Base-by-base conservation (phyloP, 2,113 vertebrate genomes). In the Microcebus jonahi region DNA sequence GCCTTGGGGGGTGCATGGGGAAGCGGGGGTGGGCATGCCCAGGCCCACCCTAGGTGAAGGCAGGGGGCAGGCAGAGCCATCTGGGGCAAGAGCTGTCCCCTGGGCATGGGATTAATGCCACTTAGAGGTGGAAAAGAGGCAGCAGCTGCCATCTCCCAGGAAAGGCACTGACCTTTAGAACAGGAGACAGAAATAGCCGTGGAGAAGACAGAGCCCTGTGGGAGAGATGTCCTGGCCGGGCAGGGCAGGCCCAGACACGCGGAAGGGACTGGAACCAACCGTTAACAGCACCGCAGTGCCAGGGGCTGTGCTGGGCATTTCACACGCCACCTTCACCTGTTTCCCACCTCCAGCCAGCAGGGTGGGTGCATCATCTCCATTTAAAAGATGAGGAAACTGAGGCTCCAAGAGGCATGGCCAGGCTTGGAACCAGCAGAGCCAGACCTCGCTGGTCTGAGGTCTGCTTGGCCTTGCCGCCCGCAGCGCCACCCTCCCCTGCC, bases 101-200 rank as follows among this genome's bases (percentile, higher is more conserved):
- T 2, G 6, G 29, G 14, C 76, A 27, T 53, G 70, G 87, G 75
- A 55, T 53, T 39, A 34, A 67, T 29, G 76, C 59, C 90, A 65
- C 85, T 25, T 53, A 50, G 96, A 77, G 53, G 21, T 39, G 50
- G 95, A 71, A 85, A 86, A 86, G 65, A 91, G 88, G 88, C 65
- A 86, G 76, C 84, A 88, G 94, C 90, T 96, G 96, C 88, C 34
- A 34, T 29, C 42, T 65, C 85, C 70, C 17, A 0, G 95, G 88
- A 91, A 96, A 91, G 83, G 63, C 90, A 48, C 4, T 97, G 95
- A 96, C 97, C 97, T 97, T 97, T 93, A 97, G 94, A 94, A 42
- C 7, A 42, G 17, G 65, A 91, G 94, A 96, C 96, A 95, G 97
- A 97, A 94, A 97, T 97, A 96, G 97, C 87, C 55, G 0, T 1